phyloP scores from a whole-genome alignment of 2,113 vertebrate species.

The Dissostichus mawsoni region DNA sequence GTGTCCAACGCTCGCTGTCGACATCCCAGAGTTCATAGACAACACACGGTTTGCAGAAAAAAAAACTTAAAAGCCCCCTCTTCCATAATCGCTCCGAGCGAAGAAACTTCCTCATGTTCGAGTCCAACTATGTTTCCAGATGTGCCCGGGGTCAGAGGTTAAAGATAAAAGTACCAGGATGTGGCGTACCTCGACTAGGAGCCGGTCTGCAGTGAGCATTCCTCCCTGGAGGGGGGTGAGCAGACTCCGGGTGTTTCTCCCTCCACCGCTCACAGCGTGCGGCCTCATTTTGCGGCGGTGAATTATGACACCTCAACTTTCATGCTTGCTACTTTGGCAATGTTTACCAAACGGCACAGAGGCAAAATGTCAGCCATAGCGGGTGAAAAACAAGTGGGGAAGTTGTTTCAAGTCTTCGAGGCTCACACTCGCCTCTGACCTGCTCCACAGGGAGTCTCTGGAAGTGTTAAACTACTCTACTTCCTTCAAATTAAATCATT shows the following conservation, averaged over 20 bases:
- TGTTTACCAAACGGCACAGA: constrained; percentile 81
- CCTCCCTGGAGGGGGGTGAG: constrained; percentile 88
- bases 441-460: constrained; percentile 28
- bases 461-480: constrained; percentile 61
- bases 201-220: constrained; percentile 85
- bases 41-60: constrained; percentile 64
- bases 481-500: constrained; percentile 61
- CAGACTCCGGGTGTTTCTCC: constrained; percentile 85
- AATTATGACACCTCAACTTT: constrained; percentile 88
- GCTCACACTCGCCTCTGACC: constrained; percentile 52
- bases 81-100: constrained; percentile 83
- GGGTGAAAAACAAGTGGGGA: constrained; percentile 69
- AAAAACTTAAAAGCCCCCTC: constrained; percentile 76
- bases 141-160: constrained; percentile 92
- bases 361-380: constrained; percentile 78
- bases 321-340: constrained; percentile 78
- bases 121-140: constrained; percentile 96
- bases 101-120: constrained; percentile 90
- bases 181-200: constrained; percentile 86
- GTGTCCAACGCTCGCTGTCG: constrained; percentile 79
- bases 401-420: constrained; percentile 62
- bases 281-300: constrained; percentile 86
- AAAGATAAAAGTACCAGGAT: constrained; percentile 97
- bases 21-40: constrained; percentile 86
- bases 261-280: constrained; percentile 85